These are phyloP conservation scores for Bubalus kerabau DNA, from an alignment of 2,113 vertebrate genomes.

Conservation along the genomic window DNA sequence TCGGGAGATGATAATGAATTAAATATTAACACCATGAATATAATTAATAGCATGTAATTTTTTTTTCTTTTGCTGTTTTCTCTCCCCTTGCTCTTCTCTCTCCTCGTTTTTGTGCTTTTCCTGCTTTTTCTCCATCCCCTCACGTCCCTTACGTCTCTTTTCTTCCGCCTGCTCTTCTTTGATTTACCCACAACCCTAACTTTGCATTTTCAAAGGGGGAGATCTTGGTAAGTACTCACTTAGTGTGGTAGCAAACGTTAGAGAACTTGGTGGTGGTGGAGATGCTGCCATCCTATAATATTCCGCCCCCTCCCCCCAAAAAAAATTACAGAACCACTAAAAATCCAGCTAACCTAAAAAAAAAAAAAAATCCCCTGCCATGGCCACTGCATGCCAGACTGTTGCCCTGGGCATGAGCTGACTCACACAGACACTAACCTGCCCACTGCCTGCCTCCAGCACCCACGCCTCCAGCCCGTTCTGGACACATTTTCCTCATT, in stretches of 20 bases:
- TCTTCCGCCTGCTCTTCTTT: constrained; percentile 68
- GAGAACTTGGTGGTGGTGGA: constrained; percentile 30
- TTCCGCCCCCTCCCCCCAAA: not conserved
- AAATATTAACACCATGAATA: constrained; percentile 84
- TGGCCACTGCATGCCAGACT: not conserved
- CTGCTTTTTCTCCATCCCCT: constrained; percentile 69
- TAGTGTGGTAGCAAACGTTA: constrained; percentile 44
- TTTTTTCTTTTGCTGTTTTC: constrained; percentile 78
- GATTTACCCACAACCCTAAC: constrained; percentile 77
- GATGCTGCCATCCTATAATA: not conserved
- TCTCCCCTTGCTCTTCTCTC: constrained; percentile 78
- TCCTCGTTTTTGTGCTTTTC: constrained; percentile 70
- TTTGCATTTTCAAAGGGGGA: constrained; percentile 89
- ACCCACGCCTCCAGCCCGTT: not conserved
- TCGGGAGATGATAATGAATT: constrained; percentile 72
- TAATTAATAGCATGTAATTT: constrained; percentile 96
- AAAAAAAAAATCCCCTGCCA: not conserved
- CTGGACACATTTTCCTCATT: not conserved
- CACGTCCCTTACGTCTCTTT: constrained; percentile 62
- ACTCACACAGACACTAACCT: constrained; percentile 38
- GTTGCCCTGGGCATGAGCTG: not conserved
- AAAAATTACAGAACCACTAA: constrained; percentile 10
- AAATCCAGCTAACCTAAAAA: constrained; percentile 11
- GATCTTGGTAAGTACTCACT: constrained; percentile 95
- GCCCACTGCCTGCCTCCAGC: not conserved